A percentile compares a stretch with the other conserved stretches of the same genome.
Evolutionary conservation across 2,797 vertebrate genomes (phyloP).

Genomic region (Pangasius mekongensis): DNA sequence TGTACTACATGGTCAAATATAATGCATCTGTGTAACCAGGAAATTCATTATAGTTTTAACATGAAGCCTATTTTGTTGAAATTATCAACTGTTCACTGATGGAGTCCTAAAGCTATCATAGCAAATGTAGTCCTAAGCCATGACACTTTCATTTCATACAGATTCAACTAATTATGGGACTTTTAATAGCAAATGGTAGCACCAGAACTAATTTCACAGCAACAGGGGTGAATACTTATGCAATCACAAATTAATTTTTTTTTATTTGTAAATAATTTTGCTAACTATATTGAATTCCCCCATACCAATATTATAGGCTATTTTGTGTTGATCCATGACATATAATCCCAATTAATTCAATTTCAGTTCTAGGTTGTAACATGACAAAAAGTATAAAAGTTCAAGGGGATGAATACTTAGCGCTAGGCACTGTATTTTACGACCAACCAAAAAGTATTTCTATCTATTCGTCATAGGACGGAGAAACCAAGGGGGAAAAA

Average conservation of each 20-base stretch:
- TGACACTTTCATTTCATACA: neutral
- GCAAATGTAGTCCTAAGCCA: neutral
- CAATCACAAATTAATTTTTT: neutral
- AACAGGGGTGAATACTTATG: neutral
- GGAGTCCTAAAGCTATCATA: no score
- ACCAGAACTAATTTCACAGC: neutral
- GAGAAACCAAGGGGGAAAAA: no score
- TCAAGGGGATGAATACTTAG: neutral
- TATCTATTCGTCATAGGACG: neutral
- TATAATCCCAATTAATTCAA: neutral
- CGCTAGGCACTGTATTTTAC: neutral
- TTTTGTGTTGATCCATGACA: neutral
- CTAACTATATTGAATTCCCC: neutral
- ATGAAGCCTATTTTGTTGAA: no score
- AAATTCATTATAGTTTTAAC: no score
- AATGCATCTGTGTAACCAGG: no score
- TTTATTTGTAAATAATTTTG: neutral
- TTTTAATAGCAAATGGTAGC: neutral
- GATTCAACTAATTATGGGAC: neutral
- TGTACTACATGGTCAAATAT: no score
- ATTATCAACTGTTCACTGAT: no score
- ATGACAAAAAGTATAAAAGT: neutral
- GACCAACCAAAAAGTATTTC: neutral
- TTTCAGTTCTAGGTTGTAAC: neutral
- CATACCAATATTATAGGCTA: neutral